Evolutionary conservation across 2,113 vertebrate species (phyloP).

Genomic region (Gymnogyps californianus): DNA sequence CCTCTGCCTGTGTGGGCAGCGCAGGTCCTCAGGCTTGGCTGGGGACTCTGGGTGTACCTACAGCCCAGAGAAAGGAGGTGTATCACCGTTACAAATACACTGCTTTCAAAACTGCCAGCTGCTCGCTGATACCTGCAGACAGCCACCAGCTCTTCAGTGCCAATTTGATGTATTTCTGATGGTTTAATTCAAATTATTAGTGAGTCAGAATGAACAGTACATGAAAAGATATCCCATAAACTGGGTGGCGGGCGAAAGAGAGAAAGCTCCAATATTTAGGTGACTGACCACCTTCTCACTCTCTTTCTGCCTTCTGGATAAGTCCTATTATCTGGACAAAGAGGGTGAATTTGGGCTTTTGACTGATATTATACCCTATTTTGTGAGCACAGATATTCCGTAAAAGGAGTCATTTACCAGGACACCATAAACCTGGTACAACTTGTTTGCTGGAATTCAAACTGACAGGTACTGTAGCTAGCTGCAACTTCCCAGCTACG

Average conservation of each 20-base stretch:
- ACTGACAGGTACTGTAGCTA: neutral
- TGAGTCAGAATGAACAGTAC: neutral
- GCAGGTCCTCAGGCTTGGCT: neutral
- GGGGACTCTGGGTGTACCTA: neutral
- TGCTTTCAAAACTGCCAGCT: neutral
- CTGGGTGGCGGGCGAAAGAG: neutral
- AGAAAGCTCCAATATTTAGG: neutral
- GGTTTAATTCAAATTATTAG: neutral
- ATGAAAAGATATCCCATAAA: neutral
- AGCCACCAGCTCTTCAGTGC: neutral
- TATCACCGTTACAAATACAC: neutral
- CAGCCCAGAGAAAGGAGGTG: neutral
- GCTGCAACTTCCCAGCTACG: neutral
- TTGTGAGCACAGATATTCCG: neutral
- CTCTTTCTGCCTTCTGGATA: neutral
- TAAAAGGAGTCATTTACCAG: neutral
- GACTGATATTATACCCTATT: neutral
- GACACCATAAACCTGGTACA: neutral
- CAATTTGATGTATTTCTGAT: neutral
- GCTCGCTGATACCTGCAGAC: neutral
- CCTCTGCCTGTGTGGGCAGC: neutral
- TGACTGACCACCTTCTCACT: neutral
- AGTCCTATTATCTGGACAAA: neutral
- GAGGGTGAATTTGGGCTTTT: neutral
- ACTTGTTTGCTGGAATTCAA: conserved; percentile 12